A percentile compares a stretch with the other conserved stretches of the same genome.
Evolutionary conservation across 2,888 invertebrate genomes (phyloP).

Genomic region (Brachypterus glaber): DNA sequence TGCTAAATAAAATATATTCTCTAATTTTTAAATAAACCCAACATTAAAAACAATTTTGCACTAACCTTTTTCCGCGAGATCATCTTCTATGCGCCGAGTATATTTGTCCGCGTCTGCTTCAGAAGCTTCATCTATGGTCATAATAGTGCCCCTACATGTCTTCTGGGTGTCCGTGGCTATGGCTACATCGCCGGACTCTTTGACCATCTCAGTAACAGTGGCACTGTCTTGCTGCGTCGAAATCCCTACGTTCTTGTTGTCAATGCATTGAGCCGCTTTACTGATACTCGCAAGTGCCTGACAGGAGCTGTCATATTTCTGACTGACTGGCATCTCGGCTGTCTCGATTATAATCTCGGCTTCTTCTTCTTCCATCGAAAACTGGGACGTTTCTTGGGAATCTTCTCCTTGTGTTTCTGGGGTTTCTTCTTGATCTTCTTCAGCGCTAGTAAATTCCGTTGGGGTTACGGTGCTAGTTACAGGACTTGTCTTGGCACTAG

Average conservation of each 20-base stretch:
- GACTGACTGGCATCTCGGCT: not conserved
- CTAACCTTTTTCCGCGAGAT: no score
- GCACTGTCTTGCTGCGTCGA: slow-evolving; percentile 23
- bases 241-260: slow-evolving; percentile 25
- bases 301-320: slow-evolving; percentile 14
- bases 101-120: slow-evolving; percentile 15
- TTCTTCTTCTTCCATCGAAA: not conserved
- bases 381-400: not conserved
- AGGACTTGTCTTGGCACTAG: not conserved
- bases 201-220: slow-evolving; percentile 20
- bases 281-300: slow-evolving; percentile 22
- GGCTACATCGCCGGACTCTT: no score
- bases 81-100: no score
- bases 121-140: slow-evolving; percentile 14
- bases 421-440: not conserved
- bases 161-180: no score
- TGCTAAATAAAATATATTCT: no score
- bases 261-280: slow-evolving; percentile 29
- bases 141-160: no score
- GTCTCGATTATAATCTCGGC: no score
- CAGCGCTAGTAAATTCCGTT: not conserved
- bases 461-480: not conserved
- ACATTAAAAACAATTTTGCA: no score
- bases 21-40: no score
- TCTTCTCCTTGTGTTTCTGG: not conserved